Evolutionary conservation across 2,888 invertebrate species (phyloP).

Genomic region (Ischnura elegans): DNA sequence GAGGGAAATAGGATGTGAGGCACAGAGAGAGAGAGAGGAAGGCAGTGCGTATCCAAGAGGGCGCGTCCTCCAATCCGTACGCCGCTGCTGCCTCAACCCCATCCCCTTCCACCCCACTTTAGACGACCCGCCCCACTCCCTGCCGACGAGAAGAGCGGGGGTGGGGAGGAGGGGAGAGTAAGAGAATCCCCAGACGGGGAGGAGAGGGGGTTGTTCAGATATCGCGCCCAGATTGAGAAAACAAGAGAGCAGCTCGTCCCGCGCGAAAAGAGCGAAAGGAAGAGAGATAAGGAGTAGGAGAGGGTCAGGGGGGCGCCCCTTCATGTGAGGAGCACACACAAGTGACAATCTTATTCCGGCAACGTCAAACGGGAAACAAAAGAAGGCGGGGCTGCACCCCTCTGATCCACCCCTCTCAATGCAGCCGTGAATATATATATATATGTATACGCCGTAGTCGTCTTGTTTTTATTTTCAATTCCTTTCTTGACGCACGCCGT

Average conservation of each 20-base stretch:
- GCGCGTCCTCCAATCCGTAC: background rate
- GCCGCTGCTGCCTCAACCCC: background rate
- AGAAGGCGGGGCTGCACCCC: background rate
- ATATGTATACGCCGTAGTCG: too few relatives aligned
- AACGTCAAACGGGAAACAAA: slow-evolving; percentile 42
- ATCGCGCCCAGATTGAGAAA: background rate
- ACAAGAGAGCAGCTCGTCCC: background rate
- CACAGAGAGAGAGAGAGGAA: background rate
- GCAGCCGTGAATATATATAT: too few relatives aligned
- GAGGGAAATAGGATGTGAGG: too few relatives aligned
- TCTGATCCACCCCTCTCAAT: too few relatives aligned
- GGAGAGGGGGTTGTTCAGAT: background rate
- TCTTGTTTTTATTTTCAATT: too few relatives aligned
- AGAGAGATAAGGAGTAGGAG: background rate
- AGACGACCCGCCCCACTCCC: background rate
- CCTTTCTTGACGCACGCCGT: background rate
- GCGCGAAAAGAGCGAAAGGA: background rate
- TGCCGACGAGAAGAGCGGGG: background rate
- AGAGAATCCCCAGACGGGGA: background rate
- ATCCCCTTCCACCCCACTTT: background rate
- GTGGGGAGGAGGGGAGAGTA: too few relatives aligned
- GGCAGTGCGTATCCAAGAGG: background rate
- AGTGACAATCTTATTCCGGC: slow-evolving; percentile 56
- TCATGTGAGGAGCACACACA: background rate
- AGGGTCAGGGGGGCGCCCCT: background rate